A percentile compares a stretch with the other conserved stretches of the same genome.
Conservation (phyloP, 2,888 invertebrate species). For the Cryptus viduatorius region DNA sequence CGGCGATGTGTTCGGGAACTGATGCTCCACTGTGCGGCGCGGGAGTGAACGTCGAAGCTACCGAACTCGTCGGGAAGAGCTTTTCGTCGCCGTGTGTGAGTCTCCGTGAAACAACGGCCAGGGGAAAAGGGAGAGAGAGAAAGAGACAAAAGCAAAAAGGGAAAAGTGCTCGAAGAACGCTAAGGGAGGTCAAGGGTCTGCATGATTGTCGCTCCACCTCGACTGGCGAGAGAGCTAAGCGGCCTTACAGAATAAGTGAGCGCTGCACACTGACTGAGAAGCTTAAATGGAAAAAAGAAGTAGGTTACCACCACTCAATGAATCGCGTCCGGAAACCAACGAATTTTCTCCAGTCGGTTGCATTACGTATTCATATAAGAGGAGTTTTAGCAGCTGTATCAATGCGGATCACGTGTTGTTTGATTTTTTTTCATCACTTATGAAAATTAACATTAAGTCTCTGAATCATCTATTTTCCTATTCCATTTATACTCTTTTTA, state of each 20-base stretch:
- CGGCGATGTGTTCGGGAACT: conserved; percentile 9
- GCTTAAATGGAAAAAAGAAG: conserved; percentile 27
- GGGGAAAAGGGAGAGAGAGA: background rate
- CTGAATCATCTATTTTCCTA: too few relatives aligned
- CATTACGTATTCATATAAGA: background rate
- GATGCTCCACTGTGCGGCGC: conserved; percentile 10
- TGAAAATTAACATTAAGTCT: too few relatives aligned
- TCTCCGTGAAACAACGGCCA: background rate
- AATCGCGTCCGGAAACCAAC: conserved; percentile 10
- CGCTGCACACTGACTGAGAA: background rate
- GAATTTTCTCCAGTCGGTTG: background rate
- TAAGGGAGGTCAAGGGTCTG: conserved; percentile 32
- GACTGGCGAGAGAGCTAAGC: background rate
- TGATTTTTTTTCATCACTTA: too few relatives aligned
- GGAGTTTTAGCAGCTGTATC: too few relatives aligned
- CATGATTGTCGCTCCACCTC: conserved; percentile 26
- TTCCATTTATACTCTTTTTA: too few relatives aligned
- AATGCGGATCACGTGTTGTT: too few relatives aligned
- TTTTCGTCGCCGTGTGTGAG: conserved; percentile 29
- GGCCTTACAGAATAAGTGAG: background rate
- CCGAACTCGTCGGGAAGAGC: conserved; percentile 22
- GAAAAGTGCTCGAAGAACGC: conserved; percentile 5
- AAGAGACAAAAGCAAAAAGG: conserved; percentile 2
- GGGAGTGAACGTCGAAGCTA: conserved; percentile 17
- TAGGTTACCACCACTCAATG: background rate